Percentiles rank a stretch among this genome's conserved stretches.
These are phyloP conservation scores for Bubo scandiacus DNA, from an alignment of 2,113 vertebrate species.

Conservation along the genomic window DNA sequence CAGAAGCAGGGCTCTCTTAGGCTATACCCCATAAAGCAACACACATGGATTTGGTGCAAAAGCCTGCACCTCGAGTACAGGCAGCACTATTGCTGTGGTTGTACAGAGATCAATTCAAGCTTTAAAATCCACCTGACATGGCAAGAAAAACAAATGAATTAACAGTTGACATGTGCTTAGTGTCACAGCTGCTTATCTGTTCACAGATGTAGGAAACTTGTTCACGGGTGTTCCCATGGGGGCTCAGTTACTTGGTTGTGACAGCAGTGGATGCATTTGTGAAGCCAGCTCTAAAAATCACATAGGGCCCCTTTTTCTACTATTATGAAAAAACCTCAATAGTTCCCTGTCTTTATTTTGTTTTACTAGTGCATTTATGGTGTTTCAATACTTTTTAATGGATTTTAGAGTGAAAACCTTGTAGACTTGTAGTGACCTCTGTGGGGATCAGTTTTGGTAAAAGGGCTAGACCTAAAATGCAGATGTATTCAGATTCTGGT, in stretches of 20 bases:
- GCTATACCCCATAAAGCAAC: background rate
- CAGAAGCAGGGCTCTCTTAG: background rate
- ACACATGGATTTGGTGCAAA: accelerated
- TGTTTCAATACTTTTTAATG: background rate
- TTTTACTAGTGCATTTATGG: background rate
- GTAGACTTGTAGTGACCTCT: accelerated
- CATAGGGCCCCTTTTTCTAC: accelerated
- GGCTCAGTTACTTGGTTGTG: background rate
- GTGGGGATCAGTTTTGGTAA: background rate
- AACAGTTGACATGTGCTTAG: background rate
- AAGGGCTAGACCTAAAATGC: background rate
- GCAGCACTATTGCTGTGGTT: background rate
- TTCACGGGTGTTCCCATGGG: accelerated
- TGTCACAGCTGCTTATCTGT: background rate
- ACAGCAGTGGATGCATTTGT: background rate
- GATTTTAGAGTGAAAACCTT: background rate
- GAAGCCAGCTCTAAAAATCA: background rate
- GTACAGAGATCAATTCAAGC: background rate
- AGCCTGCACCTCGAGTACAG: accelerated
- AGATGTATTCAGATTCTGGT: background rate
- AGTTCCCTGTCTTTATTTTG: background rate
- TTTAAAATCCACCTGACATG: background rate
- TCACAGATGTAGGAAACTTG: background rate
- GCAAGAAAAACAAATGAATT: background rate
- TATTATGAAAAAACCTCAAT: background rate